phyloP scores from a whole-genome alignment of 2,888 invertebrate genomes.

The Macrosiphum euphorbiae region DNA sequence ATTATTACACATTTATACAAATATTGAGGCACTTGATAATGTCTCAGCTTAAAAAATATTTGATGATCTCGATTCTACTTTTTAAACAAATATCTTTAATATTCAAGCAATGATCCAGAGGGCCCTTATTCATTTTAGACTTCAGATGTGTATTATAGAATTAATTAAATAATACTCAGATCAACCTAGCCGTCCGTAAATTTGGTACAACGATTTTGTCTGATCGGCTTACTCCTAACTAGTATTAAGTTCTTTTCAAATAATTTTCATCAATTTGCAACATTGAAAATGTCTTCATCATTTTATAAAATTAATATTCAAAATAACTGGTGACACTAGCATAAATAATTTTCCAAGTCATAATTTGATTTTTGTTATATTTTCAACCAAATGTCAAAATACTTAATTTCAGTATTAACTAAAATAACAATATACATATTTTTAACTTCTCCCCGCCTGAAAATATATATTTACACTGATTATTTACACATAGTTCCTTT shows the following conservation, averaged over 20 bases:
- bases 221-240: background rate
- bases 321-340: background rate
- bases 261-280: background rate
- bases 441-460: background rate
- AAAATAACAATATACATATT: background rate
- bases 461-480: background rate
- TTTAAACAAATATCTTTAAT: no score
- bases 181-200: background rate
- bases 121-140: background rate
- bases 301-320: background rate
- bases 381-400: no score
- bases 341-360: background rate
- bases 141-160: background rate
- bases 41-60: no score
- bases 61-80: no score
- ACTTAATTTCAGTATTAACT: background rate
- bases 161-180: background rate
- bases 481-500: background rate
- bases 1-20: no score
- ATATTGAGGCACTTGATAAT: no score
- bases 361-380: background rate
- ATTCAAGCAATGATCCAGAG: no score
- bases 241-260: background rate
- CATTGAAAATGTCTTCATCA: background rate
- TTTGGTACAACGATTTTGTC: background rate